Evolutionary conservation across 2,113 vertebrate species (phyloP).

Genomic region (Cranoglanis bouderius): DNA sequence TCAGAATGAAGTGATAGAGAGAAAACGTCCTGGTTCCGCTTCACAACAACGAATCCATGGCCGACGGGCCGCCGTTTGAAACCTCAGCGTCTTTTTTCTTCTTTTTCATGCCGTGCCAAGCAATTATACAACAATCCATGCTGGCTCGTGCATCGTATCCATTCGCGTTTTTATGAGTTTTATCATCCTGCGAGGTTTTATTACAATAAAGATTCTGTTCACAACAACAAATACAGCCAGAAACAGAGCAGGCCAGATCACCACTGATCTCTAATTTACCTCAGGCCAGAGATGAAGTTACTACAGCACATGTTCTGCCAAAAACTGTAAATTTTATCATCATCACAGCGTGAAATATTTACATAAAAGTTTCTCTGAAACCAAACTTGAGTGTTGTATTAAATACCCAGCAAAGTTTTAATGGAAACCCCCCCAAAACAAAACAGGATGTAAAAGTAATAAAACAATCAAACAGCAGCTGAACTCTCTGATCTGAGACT

Average conservation of each 20-base stretch:
- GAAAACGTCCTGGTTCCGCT: neutral
- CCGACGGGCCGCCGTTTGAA: neutral
- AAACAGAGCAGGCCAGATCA: neutral
- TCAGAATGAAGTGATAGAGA: neutral
- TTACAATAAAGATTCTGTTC: neutral
- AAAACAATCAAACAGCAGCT: neutral
- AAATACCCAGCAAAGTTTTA: neutral
- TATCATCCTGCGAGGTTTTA: neutral
- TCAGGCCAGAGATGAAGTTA: neutral
- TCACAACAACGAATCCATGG: neutral
- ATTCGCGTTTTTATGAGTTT: constrained; percentile 1
- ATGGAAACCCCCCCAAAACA: neutral
- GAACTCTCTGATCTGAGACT: neutral
- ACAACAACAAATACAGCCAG: neutral
- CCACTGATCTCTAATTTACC: neutral
- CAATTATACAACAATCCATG: neutral
- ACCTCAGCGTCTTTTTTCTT: neutral
- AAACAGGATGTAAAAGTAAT: neutral
- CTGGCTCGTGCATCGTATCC: neutral
- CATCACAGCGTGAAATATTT: neutral
- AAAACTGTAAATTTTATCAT: neutral
- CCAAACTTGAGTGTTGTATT: neutral
- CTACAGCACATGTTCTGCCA: neutral
- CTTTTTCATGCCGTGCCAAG: neutral
- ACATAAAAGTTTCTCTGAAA: neutral